Conservation (phyloP, 2,888 invertebrate genomes). For the Acrobasis suavella region DNA sequence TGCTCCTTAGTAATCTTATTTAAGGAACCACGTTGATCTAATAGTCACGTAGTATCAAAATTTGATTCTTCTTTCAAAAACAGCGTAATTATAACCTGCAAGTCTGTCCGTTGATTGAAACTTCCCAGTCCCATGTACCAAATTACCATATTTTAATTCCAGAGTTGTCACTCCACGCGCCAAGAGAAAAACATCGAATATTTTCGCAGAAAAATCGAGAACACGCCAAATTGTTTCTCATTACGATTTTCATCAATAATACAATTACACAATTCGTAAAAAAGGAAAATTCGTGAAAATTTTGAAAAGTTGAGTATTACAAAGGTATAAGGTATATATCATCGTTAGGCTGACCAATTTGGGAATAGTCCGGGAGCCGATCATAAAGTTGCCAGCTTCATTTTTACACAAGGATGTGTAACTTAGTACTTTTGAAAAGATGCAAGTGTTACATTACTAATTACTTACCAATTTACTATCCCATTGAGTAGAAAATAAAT, state of each 20-base stretch:
- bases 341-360: constrained; percentile 52
- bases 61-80: too few species aligned
- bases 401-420: too few species aligned
- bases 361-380: constrained; percentile 39
- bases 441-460: too few species aligned
- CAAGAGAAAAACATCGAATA: constrained; percentile 9
- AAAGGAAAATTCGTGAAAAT: constrained; percentile 24
- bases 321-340: constrained; percentile 40
- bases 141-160: constrained; percentile 14
- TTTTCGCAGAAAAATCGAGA: constrained; percentile 4
- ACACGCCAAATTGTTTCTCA: constrained; percentile 39
- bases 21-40: too few species aligned
- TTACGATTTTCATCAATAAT: constrained; percentile 47
- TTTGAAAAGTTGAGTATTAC: not conserved
- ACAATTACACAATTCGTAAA: constrained; percentile 33
- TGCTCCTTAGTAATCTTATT: too few species aligned
- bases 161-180: not conserved
- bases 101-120: not conserved
- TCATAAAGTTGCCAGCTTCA: too few species aligned
- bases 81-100: not conserved
- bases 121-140: constrained; percentile 1
- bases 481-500: too few species aligned
- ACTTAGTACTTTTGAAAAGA: too few species aligned
- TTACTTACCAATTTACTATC: too few species aligned
- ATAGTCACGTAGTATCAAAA: too few species aligned